phyloP scores from a whole-genome alignment of 2,113 vertebrate genomes.

The Pontoporia blainvillei region DNA sequence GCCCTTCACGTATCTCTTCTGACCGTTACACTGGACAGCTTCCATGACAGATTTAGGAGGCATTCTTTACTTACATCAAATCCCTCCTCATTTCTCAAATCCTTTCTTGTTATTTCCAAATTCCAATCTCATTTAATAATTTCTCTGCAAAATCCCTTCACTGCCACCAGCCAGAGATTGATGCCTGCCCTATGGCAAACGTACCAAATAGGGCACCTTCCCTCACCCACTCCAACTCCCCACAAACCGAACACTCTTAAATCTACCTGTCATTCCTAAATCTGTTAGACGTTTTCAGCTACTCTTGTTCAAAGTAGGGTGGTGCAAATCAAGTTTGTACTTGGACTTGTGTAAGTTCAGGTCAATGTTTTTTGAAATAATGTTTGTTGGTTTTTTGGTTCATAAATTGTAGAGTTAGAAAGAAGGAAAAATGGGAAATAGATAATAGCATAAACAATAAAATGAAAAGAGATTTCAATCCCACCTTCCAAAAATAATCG shows the following conservation, averaged over 20 bases:
- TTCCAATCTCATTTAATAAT: background rate
- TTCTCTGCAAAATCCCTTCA: background rate
- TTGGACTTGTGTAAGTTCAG: background rate
- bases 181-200: background rate
- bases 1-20: background rate
- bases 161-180: background rate
- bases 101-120: background rate
- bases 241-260: rapidly evolving
- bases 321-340: background rate
- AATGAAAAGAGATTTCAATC: background rate
- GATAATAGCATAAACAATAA: background rate
- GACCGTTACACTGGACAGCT: background rate
- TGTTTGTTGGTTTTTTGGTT: background rate
- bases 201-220: rapidly evolving
- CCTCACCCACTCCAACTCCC: background rate
- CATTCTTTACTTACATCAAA: background rate
- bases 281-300: background rate
- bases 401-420: background rate
- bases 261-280: too few species aligned
- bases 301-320: background rate
- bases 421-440: background rate
- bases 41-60: background rate
- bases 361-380: background rate
- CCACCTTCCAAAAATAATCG: background rate
- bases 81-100: background rate